Conservation (phyloP, 2,888 invertebrate species). For the Belgica antarctica region DNA sequence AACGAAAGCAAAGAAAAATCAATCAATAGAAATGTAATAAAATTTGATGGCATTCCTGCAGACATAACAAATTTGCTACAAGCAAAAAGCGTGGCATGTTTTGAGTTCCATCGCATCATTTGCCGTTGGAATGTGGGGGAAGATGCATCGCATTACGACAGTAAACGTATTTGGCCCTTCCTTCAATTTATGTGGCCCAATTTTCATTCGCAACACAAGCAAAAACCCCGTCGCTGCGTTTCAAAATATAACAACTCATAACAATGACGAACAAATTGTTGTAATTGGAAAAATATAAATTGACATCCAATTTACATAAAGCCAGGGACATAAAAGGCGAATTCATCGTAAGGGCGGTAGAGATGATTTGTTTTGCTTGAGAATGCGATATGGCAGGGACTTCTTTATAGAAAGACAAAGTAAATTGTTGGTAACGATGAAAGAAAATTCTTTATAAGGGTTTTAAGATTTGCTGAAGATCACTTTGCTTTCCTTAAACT, state of each 20-base stretch:
- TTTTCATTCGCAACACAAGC: not conserved
- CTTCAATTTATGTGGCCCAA: not conserved
- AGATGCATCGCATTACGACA: not conserved
- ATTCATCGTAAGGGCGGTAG: slow-evolving; percentile 17
- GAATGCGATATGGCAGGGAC: too few species aligned
- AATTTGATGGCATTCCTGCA: slow-evolving; percentile 9
- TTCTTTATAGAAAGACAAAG: not conserved
- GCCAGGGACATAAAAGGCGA: not conserved
- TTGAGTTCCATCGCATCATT: not conserved
- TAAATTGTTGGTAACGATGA: not conserved
- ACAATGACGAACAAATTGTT: slow-evolving; percentile 18
- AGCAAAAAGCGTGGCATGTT: slow-evolving; percentile 27
- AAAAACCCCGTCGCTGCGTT: not conserved
- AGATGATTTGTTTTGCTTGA: too few species aligned
- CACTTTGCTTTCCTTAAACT: too few species aligned
- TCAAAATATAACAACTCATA: not conserved
- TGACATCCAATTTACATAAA: slow-evolving; percentile 28
- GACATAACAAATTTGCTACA: not conserved
- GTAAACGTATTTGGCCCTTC: not conserved
- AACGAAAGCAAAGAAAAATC: slow-evolving; percentile 8
- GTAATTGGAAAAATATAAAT: slow-evolving; percentile 23
- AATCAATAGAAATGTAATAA: slow-evolving; percentile 41
- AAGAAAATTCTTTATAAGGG: not conserved
- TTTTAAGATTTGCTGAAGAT: too few species aligned
- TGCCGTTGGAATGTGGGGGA: not conserved